Conservation (phyloP, 2,113 vertebrate genomes). For the Hippolais icterina region DNA sequence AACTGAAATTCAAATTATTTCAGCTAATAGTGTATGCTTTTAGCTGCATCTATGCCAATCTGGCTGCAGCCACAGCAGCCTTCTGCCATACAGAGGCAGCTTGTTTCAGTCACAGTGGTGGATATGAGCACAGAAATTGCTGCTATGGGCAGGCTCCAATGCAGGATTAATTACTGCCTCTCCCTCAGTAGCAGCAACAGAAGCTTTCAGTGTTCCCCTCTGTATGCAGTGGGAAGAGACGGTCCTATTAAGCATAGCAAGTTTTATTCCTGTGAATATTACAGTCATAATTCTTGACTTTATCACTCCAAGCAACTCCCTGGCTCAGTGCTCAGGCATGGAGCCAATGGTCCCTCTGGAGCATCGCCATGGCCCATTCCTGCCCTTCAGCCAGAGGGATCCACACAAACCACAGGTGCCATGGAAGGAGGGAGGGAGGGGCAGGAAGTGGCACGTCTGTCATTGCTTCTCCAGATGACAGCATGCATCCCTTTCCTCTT, state of each 20-base stretch:
- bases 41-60: background rate
- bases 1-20: background rate
- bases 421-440: background rate
- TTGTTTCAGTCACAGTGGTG: background rate
- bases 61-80: background rate
- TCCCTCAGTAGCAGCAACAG: background rate
- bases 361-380: rapidly evolving
- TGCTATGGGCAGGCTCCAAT: background rate
- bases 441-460: rapidly evolving
- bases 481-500: background rate
- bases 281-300: background rate
- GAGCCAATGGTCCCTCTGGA: rapidly evolving
- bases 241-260: background rate
- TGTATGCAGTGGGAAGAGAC: background rate
- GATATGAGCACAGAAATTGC: background rate
- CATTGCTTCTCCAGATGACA: background rate
- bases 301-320: background rate
- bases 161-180: background rate
- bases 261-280: background rate
- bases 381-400: background rate
- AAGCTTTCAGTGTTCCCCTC: background rate
- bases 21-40: background rate
- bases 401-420: background rate
- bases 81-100: background rate
- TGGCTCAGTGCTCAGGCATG: rapidly evolving